Conservation (phyloP, 2,113 vertebrate genomes). For the Pipa parva region DNA sequence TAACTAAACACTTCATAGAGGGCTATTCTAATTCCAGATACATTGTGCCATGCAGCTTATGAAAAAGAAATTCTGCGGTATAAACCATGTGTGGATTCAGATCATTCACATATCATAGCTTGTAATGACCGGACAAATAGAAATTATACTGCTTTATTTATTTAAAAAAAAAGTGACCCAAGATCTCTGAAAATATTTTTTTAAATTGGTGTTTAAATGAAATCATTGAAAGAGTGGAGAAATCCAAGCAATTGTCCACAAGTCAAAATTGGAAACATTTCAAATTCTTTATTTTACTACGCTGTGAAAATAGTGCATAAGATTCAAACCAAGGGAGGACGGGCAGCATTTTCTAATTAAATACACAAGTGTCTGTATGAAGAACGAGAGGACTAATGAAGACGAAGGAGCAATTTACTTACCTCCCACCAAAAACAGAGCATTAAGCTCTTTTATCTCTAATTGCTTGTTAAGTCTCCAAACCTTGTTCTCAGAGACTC, state of each 20-base stretch:
- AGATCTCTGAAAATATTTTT: too few relatives aligned
- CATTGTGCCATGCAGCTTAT: too few relatives aligned
- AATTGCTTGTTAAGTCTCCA: conserved; percentile 29
- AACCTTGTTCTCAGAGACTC: conserved; percentile 8
- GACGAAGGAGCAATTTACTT: conserved; percentile 16
- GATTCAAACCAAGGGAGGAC: conserved; percentile 1
- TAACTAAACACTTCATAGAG: too few relatives aligned
- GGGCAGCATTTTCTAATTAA: conserved; percentile 17
- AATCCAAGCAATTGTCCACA: conserved; percentile 9
- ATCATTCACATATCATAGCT: too few relatives aligned
- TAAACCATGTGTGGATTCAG: too few relatives aligned
- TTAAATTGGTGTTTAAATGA: too few relatives aligned
- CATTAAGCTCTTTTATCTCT: conserved; percentile 11
- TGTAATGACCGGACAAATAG: too few relatives aligned
- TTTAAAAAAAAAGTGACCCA: too few relatives aligned
- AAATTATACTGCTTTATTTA: too few relatives aligned
- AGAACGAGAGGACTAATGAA: conserved; percentile 23
- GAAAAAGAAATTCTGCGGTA: too few relatives aligned
- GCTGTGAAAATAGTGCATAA: conserved; percentile 8
- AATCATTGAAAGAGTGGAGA: too few relatives aligned
- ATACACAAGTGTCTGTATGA: conserved; percentile 17
- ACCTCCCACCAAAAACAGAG: conserved; percentile 5
- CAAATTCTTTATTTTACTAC: not conserved
- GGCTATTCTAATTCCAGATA: too few relatives aligned
- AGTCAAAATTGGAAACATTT: conserved; percentile 8